Base-by-base conservation (phyloP, 2,888 invertebrate genomes). In the Steinernema carpocapsae region DNA sequence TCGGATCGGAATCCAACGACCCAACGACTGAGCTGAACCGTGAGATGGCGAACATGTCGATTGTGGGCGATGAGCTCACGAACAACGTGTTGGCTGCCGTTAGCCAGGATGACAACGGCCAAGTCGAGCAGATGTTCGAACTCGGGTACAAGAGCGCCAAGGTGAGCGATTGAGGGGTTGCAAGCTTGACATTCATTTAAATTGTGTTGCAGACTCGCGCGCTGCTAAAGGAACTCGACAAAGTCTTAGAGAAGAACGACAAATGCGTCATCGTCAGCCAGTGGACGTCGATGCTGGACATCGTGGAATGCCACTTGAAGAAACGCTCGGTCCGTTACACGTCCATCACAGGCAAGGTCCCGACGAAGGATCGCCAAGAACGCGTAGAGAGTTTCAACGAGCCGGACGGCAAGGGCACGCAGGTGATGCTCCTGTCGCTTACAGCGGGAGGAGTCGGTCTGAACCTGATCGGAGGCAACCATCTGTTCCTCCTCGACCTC, bases 361-460 rank as follows among this genome's bases (percentile, higher is more conserved):
- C 92, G 0, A 77, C 78, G 0, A 72, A 71, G 1, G 80, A 80
- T 71, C 78, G 85, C 24, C 84, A 86, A 77, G 78, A 80, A 24
- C 78, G 84, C 1, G 92, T 94, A 0, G 90, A 91, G 43, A 89
- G 91, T 52, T 92, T 95, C 88, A 95, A 95, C 88, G 89, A 91
- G 77, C 90, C 91, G 0, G 87, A 87, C 0, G 89, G 89, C 22
- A 17, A 64, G n/a, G 90, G 91, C 12, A 90, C 91, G 56, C 90
- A 88, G 83, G 88, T 91, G 26, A 88, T 97, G 88, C 89, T 97
- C 52, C 90, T 97, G 0, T 96, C 96, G 0, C 90, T 97, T 37
- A 93, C 93, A 76, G 95, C 97, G 52, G 97, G 96, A 70, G 97
- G 96, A 32, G 95, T 95, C 19, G 97, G 97, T 0, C 90, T 97